Base-by-base conservation (phyloP, 2,113 vertebrate species). In the Numida meleagris region DNA sequence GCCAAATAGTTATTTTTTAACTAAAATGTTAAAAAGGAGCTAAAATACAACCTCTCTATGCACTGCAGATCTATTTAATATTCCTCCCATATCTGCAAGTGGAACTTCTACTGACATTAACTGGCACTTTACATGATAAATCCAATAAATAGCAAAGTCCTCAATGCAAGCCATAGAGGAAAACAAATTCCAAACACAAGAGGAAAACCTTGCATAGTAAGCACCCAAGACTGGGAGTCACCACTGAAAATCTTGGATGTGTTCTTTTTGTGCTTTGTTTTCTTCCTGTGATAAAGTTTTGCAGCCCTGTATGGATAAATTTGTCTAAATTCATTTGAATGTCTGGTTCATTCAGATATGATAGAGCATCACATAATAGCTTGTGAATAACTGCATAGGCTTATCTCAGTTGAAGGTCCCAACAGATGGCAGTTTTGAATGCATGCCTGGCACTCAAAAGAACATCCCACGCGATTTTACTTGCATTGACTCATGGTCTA, bases 11-110 rank as follows among this genome's bases (percentile, higher is more conserved):
- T 90, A 91, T 96, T 96, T 93, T 93, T 48, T 89, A 84, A 87
- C 89, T 89, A 7, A 9, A 92, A 91, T 82, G 17, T 59, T 61
- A 65, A 79, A 90, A 82, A 84, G 29, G 84, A 94, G 82, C 91
- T 55, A 95, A 93, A 95, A 95, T 96, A 96, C 85, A 70, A 34
- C 93, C 59, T 43, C 51, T 75, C 57, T 89, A 91, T 87, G 95
- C 91, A 91, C 89, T 96, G 93, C 94, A 94, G 89, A 91, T 85
- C 94, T 96, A 57, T 93, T 96, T 96, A 96, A 94, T 94, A 94
- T 96, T 96, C 93, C 74, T 96, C 75, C 87, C 78, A 87, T 93
- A 85, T 77, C 86, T 94, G 53, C 62, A 91, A 91, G 82, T 50
- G 93, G 84, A 95, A 89, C 50, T 91, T 94, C 63, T 81, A 40